Conservation (phyloP, 2,113 vertebrate species). For the Carassius carassius region DNA sequence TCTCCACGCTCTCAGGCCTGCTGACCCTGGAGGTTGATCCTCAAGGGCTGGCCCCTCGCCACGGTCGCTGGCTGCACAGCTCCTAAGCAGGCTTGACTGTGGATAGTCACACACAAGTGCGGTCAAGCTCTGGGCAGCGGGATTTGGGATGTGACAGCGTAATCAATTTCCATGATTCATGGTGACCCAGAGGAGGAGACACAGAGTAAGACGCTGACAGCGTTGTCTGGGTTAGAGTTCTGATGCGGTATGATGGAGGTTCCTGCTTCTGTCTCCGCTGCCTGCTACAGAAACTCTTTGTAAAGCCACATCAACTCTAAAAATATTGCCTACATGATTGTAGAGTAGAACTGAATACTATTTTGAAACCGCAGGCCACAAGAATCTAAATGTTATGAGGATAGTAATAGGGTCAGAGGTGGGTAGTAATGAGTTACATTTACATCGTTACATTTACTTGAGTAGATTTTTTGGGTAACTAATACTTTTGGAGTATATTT, state of each 20-base stretch:
- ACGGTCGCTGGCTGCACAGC: constrained; percentile 56
- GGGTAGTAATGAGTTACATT: too few species aligned
- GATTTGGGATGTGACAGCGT: constrained; percentile 75
- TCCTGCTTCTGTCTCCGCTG: constrained; percentile 15
- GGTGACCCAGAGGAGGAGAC: constrained; percentile 59
- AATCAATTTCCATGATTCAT: constrained; percentile 77
- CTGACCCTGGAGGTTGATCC: constrained; percentile 66
- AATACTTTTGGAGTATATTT: too few species aligned
- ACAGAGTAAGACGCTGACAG: too few species aligned
- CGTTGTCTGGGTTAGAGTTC: not conserved
- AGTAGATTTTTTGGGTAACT: too few species aligned
- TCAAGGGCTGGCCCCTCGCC: constrained; percentile 57
- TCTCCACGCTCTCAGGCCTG: constrained; percentile 62
- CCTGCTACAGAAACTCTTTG: not conserved
- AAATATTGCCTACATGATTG: not conserved
- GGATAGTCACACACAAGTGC: constrained; percentile 69
- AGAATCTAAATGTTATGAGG: not conserved
- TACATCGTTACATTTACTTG: too few species aligned
- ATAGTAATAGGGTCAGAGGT: too few species aligned
- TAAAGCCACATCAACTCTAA: not conserved
- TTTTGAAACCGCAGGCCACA: not conserved
- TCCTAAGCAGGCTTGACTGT: constrained; percentile 74
- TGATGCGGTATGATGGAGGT: constrained; percentile 22
- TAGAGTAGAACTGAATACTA: not conserved
- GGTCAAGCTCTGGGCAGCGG: constrained; percentile 66